Conservation (phyloP, 2,888 invertebrate species). For the Imbricaverruca yamaguchii region DNA sequence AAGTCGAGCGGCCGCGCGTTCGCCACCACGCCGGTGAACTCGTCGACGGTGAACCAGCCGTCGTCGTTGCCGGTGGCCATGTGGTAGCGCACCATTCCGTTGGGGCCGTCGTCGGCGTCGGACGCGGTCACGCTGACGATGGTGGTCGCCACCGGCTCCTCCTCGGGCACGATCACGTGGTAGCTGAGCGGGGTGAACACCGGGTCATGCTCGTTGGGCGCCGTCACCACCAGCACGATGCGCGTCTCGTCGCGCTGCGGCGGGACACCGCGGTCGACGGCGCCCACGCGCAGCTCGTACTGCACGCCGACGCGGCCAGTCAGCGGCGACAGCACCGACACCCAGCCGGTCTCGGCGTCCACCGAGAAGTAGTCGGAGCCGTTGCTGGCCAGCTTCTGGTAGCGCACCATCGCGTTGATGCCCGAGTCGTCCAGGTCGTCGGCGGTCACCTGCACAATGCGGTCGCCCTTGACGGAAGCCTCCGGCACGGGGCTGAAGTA, state of each 20-base stretch:
- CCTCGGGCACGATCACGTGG: conserved; percentile 85
- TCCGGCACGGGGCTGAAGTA: conserved; percentile 76
- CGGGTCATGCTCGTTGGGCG: conserved; percentile 71
- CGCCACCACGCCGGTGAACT: conserved; percentile 66
- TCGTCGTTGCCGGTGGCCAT: conserved; percentile 68
- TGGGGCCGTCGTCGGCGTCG: conserved; percentile 79
- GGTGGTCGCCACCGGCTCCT: conserved; percentile 74
- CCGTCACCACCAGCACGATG: conserved; percentile 70
- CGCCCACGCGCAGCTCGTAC: conserved; percentile 62
- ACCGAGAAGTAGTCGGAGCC: conserved; percentile 40
- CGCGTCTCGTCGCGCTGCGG: conserved; percentile 68
- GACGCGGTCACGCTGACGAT: conserved; percentile 76
- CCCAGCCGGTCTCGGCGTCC: conserved; percentile 51
- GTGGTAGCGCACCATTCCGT: conserved; percentile 75
- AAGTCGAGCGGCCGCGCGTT: conserved; percentile 75
- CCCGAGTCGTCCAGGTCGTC: conserved; percentile 40
- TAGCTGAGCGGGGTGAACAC: conserved; percentile 69
- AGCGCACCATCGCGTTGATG: conserved; percentile 41
- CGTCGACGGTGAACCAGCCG: conserved; percentile 69
- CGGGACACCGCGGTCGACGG: conserved; percentile 79
- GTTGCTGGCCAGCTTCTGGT: conserved; percentile 39
- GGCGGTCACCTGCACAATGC: conserved; percentile 35
- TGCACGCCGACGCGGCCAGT: conserved; percentile 47
- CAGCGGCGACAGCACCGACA: conserved; percentile 56
- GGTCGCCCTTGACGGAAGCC: conserved; percentile 29